Evolutionary conservation across 2,888 invertebrate species (phyloP), one percentile per base, ranked within the genome.

Genomic region (Shargacucullia verbasci): DNA sequence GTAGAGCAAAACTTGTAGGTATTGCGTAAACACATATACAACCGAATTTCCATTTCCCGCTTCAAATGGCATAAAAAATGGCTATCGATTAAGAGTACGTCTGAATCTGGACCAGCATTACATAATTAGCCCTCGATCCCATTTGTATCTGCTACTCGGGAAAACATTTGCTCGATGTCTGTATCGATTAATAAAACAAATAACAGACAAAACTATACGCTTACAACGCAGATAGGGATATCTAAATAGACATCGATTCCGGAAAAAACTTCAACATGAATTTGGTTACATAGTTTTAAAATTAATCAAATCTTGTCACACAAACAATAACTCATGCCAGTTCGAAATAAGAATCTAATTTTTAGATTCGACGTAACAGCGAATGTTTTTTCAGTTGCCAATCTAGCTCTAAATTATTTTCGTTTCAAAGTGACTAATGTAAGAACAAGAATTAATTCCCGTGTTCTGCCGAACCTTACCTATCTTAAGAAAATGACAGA

Each of bases 401-500:
- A 52, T 58, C n/a, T 46, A 57, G 9, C 31, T 54, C 27, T 31
- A 12, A 59, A 46, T 35, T 50, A 64, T 72, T 59, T 60, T 65
- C 12, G 25, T 38, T 37, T 12, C 33, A 43, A 62, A 69, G 34
- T 58, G 61, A 73, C 54, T 67, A 61, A 67, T 61, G 33, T 57
- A 52, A 38, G 13, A 47, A 58, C 52, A 59, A 33, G 35, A 59
- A 70, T 73, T 71, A 70, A 74, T 76, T 59, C 65, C 46, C 41
- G 37, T 60, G 64, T 65, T 61, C 49, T 35, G 56, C 60, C 46
- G 57, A 76, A 68, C 54, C 54, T 27, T 63, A 76, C 63, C 64
- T 83, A 74, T 81, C 81, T 77, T 76, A 82, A 79, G 81, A 85
- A 86, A 91, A 88, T 90, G 90, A 92, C 90, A 92, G 90, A 89